Conservation (phyloP, 2,888 invertebrate genomes). For the Tetranychus piercei region DNA sequence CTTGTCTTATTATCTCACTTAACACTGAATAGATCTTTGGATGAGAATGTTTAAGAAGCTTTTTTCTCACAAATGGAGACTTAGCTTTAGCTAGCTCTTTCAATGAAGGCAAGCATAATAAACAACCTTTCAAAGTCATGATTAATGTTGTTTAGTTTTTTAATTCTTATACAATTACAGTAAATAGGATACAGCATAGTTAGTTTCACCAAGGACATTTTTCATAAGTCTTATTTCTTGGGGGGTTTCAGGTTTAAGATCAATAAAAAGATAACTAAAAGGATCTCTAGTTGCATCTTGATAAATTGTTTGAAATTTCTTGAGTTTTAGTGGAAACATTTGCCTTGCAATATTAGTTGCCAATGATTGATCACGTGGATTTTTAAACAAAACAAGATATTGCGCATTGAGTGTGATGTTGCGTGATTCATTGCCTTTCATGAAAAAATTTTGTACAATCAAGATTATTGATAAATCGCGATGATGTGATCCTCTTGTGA, state of each 20-base stretch:
- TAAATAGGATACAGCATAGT: neutral
- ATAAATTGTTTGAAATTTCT: neutral
- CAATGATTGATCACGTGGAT: neutral
- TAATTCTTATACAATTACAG: neutral
- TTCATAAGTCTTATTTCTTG: neutral
- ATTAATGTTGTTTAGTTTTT: neutral
- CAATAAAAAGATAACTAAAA: conserved; percentile 5
- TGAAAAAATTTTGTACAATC: neutral
- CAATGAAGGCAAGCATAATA: neutral
- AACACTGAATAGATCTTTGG: neutral
- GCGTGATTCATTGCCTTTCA: neutral
- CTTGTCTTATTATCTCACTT: neutral
- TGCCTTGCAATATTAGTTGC: conserved; percentile 2
- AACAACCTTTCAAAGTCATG: neutral
- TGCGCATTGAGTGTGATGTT: neutral
- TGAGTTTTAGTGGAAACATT: neutral
- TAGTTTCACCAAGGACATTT: neutral
- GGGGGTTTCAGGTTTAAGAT: neutral
- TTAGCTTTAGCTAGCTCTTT: neutral
- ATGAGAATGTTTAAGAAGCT: neutral
- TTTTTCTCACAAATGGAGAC: neutral
- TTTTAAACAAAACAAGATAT: neutral
- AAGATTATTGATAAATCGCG: neutral
- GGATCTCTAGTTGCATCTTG: conserved; percentile 6
- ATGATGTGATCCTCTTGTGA: conserved; percentile 7